These are phyloP conservation scores for Tineola bisselliella DNA, from an alignment of 2,888 invertebrate genomes.

Conservation along the genomic window DNA sequence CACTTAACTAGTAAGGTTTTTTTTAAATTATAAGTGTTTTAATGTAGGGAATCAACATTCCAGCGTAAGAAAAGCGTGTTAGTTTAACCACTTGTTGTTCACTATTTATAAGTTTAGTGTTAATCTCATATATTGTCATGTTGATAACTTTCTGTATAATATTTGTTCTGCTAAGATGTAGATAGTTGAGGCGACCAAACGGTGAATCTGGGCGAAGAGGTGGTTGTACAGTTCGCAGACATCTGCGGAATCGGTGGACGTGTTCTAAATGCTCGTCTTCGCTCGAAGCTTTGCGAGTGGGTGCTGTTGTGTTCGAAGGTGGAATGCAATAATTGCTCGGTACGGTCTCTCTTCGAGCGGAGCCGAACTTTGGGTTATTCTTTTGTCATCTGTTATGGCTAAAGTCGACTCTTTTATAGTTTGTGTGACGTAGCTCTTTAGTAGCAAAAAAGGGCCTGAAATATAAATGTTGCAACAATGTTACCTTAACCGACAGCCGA, in stretches of 20 bases:
- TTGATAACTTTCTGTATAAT: background rate
- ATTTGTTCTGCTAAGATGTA: background rate
- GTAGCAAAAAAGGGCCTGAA: background rate
- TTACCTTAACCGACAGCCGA: background rate
- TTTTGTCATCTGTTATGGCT: background rate
- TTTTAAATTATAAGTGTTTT: conserved; percentile 2
- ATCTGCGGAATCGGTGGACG: background rate
- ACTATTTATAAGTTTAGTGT: conserved; percentile 56
- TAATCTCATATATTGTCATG: conserved; percentile 2
- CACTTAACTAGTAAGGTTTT: background rate
- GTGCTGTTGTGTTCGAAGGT: background rate
- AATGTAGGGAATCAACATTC: conserved; percentile 11
- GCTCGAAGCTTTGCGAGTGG: conserved; percentile 1
- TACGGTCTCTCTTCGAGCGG: background rate
- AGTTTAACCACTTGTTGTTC: conserved; percentile 65
- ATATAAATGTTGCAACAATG: background rate
- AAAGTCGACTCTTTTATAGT: background rate
- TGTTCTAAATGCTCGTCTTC: background rate
- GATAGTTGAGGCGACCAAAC: background rate
- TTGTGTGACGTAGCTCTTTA: background rate
- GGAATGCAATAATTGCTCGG: background rate
- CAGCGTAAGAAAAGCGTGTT: conserved; percentile 8
- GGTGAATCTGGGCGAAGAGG: background rate
- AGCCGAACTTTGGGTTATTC: background rate
- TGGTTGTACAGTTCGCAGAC: background rate